A percentile compares a stretch with the other conserved stretches of the same genome.
Conservation (phyloP, 2,797 vertebrate species). For the Ibycter americanus region DNA sequence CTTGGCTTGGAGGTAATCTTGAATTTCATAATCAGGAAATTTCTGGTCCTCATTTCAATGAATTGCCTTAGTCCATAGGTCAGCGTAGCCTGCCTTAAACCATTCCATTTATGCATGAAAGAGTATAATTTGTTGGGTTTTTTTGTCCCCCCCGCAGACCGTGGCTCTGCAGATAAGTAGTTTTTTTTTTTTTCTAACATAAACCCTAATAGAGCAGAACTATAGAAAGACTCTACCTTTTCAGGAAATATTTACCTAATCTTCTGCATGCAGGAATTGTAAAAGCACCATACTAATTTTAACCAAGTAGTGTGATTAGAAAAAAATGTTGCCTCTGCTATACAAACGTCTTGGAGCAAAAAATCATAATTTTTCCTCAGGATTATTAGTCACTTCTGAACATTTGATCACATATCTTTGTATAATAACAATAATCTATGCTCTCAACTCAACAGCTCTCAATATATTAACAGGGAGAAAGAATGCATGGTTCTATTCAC, state of each 20-base stretch:
- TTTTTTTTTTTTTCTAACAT: neutral
- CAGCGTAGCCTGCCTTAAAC: neutral
- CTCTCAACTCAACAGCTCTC: neutral
- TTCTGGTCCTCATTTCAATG: neutral
- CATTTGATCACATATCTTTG: neutral
- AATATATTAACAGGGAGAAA: constrained; percentile 17
- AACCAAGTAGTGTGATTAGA: neutral
- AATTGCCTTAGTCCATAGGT: neutral
- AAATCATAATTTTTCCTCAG: neutral
- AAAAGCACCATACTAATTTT: neutral
- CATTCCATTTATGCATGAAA: neutral
- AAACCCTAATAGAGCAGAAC: neutral
- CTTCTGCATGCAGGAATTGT: neutral
- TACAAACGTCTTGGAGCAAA: neutral
- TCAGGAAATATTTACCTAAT: neutral
- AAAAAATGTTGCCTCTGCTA: neutral
- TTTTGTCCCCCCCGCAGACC: neutral
- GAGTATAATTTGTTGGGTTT: neutral
- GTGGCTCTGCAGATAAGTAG: neutral
- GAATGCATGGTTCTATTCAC: neutral
- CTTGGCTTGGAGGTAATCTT: neutral
- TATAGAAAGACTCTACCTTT: neutral
- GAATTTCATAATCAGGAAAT: neutral
- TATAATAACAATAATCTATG: constrained; percentile 20
- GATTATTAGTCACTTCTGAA: constrained; percentile 15